Evolutionary conservation across 1,140 invertebrate genomes (phyloP).

Genomic region (Holcopasites calliopsidis): DNA sequence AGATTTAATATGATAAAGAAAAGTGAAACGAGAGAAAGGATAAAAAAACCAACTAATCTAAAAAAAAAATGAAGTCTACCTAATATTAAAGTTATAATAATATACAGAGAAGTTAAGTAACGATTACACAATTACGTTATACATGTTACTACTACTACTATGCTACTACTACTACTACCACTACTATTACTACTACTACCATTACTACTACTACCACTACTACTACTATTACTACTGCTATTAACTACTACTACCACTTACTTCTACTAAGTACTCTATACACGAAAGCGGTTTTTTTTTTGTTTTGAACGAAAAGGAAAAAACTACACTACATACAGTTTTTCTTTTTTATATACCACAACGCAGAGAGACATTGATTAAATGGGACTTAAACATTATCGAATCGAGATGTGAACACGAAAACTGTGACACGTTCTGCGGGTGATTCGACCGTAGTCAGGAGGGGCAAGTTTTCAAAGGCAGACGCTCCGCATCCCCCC

Average conservation of each 20-base stretch:
- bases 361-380: slow-evolving; percentile 38
- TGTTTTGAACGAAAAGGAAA: slow-evolving; percentile 42
- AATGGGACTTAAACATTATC: slow-evolving; percentile 50
- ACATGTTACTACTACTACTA: slow-evolving; percentile 65
- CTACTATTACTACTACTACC: slow-evolving; percentile 35
- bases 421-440: slow-evolving; percentile 32
- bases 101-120: slow-evolving; percentile 75
- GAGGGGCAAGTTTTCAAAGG: slow-evolving; percentile 48
- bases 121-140: slow-evolving; percentile 76
- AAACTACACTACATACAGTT: slow-evolving; percentile 42
- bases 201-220: slow-evolving; percentile 55
- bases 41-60: slow-evolving; percentile 70
- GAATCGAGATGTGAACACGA: slow-evolving; percentile 13
- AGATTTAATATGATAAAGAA: slow-evolving; percentile 73
- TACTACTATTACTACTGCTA: slow-evolving; percentile 52
- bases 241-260: slow-evolving; percentile 38
- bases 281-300: slow-evolving; percentile 49
- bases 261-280: slow-evolving; percentile 50
- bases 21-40: slow-evolving; percentile 67
- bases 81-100: slow-evolving; percentile 78
- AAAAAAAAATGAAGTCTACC: slow-evolving; percentile 69
- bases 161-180: slow-evolving; percentile 54
- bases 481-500: slow-evolving; percentile 23
- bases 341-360: slow-evolving; percentile 51
- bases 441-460: slow-evolving; percentile 18